Base-by-base conservation (phyloP, 2,888 invertebrate species). In the Mactromeris polynyma region DNA sequence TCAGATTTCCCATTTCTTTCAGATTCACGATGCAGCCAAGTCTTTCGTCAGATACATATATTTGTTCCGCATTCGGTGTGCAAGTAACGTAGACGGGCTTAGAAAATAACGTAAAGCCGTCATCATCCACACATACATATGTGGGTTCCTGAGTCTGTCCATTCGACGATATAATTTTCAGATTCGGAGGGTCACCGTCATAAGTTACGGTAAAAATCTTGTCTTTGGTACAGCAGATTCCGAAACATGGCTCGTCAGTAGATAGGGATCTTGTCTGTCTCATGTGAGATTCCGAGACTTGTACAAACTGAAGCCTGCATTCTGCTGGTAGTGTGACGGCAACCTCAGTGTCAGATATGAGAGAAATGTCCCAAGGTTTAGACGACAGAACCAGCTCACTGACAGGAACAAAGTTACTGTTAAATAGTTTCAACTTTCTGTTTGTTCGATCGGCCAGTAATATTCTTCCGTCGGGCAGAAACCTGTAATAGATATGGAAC, bases 291-390 rank as follows among this genome's bases (percentile, higher is more conserved):
- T 89, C 87, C 0, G 69, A 85, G 1, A 93, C 79, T 14, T 88
- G 42, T 31, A 94, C 84, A 79, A 93, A 85, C 85, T 93, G 93
- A 17, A 94, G 92, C 36, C 87, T 89, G 33, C 91, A 90, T 64
- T 94, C 94, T 2, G 91, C 91, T 6, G 94, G 94, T n/a, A 94
- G 88, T 1, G 93, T 88, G 0, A 93, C 93, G 7, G 94, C 94
- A 1, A 94, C 85, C 17, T 94, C 93, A 14, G 88, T 91, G 38
- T 91, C 89, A 4, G 90, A 89, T 1, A 93, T 87, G n/a, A 87
- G 58, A 0, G 93, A 89, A 7, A 94, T 88, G 81, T 94, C 94
- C 94, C 94, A 94, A 2, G 94, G 93, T 83, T 92, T 93, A 4
- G 94, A 92, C 17, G 91, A 89, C 38, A 94, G 84, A 0, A 64